Conservation (phyloP, 2,888 invertebrate genomes). For the Synanthedon andrenaeformis region DNA sequence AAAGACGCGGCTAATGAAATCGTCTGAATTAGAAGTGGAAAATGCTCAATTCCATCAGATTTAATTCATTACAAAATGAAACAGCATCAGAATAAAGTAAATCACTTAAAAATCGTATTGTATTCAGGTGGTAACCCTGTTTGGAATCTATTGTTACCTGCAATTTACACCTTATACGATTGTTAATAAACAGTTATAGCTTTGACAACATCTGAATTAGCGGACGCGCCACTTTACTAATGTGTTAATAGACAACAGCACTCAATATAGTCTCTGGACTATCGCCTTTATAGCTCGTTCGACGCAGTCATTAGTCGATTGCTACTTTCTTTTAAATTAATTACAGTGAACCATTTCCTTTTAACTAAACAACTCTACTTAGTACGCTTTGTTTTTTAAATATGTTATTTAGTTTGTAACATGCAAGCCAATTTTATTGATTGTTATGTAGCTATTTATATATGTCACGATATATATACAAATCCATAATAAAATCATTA, state of each 20-base stretch:
- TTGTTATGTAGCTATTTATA: too few relatives aligned
- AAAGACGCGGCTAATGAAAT: too few relatives aligned
- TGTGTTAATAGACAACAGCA: conserved; percentile 28
- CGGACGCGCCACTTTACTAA: conserved; percentile 22
- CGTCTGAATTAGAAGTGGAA: too few relatives aligned
- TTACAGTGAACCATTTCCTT: conserved; percentile 32
- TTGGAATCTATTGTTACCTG: conserved; percentile 13
- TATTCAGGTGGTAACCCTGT: background rate
- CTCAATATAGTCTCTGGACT: conserved; percentile 6
- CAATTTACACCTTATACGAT: conserved; percentile 42
- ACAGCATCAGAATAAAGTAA: background rate
- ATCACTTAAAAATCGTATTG: background rate
- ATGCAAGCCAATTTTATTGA: too few relatives aligned
- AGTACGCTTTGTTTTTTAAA: conserved; percentile 14
- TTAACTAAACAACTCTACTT: conserved; percentile 3
- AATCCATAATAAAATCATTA: too few relatives aligned
- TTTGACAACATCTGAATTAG: conserved; percentile 24
- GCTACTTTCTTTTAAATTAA: conserved; percentile 33
- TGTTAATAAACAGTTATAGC: conserved; percentile 35
- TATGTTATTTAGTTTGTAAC: conserved; percentile 7
- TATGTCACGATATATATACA: too few relatives aligned
- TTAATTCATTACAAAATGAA: too few relatives aligned
- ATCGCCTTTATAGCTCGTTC: conserved; percentile 13
- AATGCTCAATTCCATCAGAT: too few relatives aligned
- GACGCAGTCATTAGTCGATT: conserved; percentile 39